These are phyloP conservation scores for Julus scanicus DNA, from an alignment of 2,888 invertebrate species.

Conservation along the genomic window DNA sequence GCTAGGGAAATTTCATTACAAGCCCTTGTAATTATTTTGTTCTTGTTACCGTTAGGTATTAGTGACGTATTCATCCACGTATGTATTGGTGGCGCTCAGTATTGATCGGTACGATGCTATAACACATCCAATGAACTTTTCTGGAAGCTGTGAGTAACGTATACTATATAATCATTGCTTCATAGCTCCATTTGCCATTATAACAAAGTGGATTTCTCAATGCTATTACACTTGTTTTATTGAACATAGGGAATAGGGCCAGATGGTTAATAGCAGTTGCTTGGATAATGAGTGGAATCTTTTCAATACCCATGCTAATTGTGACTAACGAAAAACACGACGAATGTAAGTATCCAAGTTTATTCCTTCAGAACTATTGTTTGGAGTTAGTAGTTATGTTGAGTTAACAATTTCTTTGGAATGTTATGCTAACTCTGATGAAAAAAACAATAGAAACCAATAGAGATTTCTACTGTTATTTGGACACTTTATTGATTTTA, in stretches of 20 bases:
- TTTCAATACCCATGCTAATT: slow-evolving; percentile 81
- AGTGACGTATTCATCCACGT: slow-evolving; percentile 92
- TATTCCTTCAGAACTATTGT: too few species aligned
- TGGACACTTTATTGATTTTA: too few species aligned
- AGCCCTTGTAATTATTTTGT: not conserved
- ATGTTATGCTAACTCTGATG: too few species aligned
- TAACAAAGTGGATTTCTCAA: not conserved
- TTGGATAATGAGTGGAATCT: slow-evolving; percentile 83
- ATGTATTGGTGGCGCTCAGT: slow-evolving; percentile 89
- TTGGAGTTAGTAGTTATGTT: too few species aligned
- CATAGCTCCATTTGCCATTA: not conserved
- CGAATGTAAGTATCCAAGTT: slow-evolving; percentile 72
- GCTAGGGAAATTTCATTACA: not conserved
- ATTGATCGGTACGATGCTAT: slow-evolving; percentile 94
- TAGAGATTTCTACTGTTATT: too few species aligned
- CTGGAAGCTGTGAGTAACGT: slow-evolving; percentile 85
- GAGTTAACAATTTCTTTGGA: too few species aligned
- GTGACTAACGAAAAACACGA: slow-evolving; percentile 83
- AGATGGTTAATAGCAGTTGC: slow-evolving; percentile 81
- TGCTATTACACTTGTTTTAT: not conserved
- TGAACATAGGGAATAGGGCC: slow-evolving; percentile 82
- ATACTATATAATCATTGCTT: not conserved
- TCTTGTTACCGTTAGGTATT: slow-evolving; percentile 73
- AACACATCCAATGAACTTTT: slow-evolving; percentile 94
- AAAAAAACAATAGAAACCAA: too few species aligned